Evolutionary conservation across 2,797 vertebrate genomes (phyloP).

Genomic region (Syngnathus acus): DNA sequence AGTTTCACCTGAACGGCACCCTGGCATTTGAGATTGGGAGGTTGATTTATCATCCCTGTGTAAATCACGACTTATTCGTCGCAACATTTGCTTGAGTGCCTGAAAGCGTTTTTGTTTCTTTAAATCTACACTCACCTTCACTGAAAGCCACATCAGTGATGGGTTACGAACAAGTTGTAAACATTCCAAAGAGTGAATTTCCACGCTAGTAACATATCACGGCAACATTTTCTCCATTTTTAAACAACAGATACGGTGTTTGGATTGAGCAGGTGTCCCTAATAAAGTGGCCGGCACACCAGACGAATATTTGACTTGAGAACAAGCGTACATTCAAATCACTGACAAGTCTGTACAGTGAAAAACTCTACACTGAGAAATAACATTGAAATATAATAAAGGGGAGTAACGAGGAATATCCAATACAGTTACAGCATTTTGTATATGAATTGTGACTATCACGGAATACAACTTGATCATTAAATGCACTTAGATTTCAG

Average conservation of each 20-base stretch:
- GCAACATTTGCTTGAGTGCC: not conserved
- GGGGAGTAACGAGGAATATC: not conserved
- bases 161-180: not conserved
- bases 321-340: too few species aligned
- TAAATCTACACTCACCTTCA: not conserved
- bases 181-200: not conserved
- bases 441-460: not conserved
- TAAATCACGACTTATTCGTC: not conserved
- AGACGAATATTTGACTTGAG: too few species aligned
- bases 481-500: not conserved
- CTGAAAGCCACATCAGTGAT: not conserved
- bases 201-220: too few species aligned
- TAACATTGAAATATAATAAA: not conserved
- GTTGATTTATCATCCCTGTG: not conserved
- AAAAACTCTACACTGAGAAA: not conserved
- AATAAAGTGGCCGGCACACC: not conserved
- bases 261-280: not conserved
- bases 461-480: not conserved
- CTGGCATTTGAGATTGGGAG: conserved; percentile 42
- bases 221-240: too few species aligned
- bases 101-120: not conserved
- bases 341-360: too few species aligned
- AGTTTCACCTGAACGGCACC: conserved; percentile 98
- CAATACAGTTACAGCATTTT: not conserved
- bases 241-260: not conserved